A percentile compares a stretch with the other conserved stretches of the same genome.
Conservation (phyloP, 2,888 invertebrate species). For the Panzeria rudis region DNA sequence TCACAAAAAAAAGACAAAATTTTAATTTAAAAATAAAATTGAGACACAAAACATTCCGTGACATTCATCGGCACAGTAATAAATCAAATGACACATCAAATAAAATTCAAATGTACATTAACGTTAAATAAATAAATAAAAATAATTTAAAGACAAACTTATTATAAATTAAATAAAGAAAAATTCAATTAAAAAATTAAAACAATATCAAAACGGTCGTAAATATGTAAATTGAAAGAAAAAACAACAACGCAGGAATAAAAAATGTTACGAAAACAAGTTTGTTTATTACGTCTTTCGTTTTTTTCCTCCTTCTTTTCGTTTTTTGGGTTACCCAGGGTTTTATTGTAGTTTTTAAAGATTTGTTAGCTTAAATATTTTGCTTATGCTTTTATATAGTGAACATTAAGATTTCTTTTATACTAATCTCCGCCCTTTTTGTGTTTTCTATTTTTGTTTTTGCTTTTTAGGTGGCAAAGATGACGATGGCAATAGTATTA, state of each 20-base stretch:
- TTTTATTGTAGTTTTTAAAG: conserved; percentile 29
- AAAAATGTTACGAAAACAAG: conserved; percentile 41
- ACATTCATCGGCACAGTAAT: conserved; percentile 1
- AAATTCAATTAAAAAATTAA: neutral
- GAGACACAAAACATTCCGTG: neutral
- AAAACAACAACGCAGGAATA: conserved; percentile 8
- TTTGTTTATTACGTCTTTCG: conserved; percentile 66
- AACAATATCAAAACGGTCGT: neutral
- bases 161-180: neutral
- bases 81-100: conserved; percentile 22
- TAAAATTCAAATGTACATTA: conserved; percentile 3
- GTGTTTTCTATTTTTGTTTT: neutral
- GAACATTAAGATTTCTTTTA: conserved; percentile 6
- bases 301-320: conserved; percentile 13
- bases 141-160: conserved; percentile 8
- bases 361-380: conserved; percentile 11
- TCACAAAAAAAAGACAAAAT: conserved; percentile 12
- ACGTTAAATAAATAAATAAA: conserved; percentile 27
- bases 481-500: conserved; percentile 87
- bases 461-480: conserved; percentile 90
- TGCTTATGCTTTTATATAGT: conserved; percentile 17
- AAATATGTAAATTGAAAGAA: conserved; percentile 9
- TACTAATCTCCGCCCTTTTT: conserved; percentile 68
- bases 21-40: neutral
- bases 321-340: neutral